A percentile compares a stretch with the other conserved stretches of the same genome.
Conservation (phyloP, 2,888 invertebrate genomes). For the Catocala fraxini region DNA sequence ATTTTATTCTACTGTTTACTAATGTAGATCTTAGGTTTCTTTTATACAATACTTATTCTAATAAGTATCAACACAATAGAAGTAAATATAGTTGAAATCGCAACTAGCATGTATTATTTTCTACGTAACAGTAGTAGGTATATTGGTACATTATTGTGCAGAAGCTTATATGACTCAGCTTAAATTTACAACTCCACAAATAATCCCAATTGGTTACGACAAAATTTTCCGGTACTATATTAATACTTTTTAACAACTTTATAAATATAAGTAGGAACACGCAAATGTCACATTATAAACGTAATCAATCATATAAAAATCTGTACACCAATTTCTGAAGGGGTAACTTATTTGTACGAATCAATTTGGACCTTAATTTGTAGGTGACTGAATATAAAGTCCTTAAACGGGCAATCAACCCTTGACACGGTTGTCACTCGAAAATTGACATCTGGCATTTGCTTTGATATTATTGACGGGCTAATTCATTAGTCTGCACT, state of each 20-base stretch:
- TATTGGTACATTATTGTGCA: too few species aligned
- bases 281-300: conserved; percentile 73
- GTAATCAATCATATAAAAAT: conserved; percentile 71
- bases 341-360: conserved; percentile 25
- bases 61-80: too few species aligned
- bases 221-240: not conserved
- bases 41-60: too few species aligned
- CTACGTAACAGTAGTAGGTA: too few species aligned
- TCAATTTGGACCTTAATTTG: conserved; percentile 41
- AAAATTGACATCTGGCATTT: conserved; percentile 78
- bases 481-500: conserved; percentile 73
- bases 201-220: conserved; percentile 1
- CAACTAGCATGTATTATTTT: too few species aligned
- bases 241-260: not conserved
- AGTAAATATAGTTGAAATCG: too few species aligned
- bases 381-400: conserved; percentile 35
- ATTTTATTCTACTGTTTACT: too few species aligned
- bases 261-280: conserved; percentile 47
- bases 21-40: too few species aligned
- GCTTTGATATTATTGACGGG: conserved; percentile 79
- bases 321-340: conserved; percentile 46
- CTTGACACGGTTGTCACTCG: conserved; percentile 69
- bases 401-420: conserved; percentile 45
- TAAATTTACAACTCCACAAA: conserved; percentile 7
- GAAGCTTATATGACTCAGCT: too few species aligned